Conservation (phyloP, 2,113 vertebrate genomes). For the Formicarius rufipectus region DNA sequence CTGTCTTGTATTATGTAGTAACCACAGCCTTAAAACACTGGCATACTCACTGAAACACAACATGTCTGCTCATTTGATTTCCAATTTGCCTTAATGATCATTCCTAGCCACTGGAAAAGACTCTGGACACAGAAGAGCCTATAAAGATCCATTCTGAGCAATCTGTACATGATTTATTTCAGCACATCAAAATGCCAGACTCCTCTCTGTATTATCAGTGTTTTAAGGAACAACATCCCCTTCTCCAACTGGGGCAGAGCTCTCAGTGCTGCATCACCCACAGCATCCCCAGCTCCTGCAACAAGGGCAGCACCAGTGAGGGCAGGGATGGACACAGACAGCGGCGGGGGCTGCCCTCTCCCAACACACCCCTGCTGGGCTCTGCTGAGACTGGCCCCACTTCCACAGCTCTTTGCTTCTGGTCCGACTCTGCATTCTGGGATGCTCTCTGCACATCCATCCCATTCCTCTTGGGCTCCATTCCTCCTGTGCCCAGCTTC, state of each 20-base stretch:
- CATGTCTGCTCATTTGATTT: background rate
- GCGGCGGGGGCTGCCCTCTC: background rate
- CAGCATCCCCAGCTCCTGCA: accelerated
- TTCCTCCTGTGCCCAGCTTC: background rate
- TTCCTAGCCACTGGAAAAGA: conserved; percentile 12
- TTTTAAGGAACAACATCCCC: background rate
- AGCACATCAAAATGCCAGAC: background rate
- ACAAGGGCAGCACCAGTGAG: accelerated
- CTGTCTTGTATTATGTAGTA: background rate
- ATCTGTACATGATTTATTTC: conserved; percentile 18
- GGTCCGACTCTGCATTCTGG: background rate
- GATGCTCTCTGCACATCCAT: background rate
- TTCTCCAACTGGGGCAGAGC: conserved; percentile 8
- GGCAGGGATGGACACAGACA: accelerated
- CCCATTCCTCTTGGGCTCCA: accelerated
- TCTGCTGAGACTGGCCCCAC: background rate
- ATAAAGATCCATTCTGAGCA: background rate
- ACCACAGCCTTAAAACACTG: background rate
- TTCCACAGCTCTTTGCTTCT: background rate
- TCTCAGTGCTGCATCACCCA: background rate
- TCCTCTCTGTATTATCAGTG: background rate
- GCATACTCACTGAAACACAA: background rate
- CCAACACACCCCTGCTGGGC: background rate
- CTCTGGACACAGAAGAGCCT: conserved; percentile 21
- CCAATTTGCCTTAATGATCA: background rate